Evolutionary conservation across 2,888 invertebrate species (phyloP), one percentile per base, ranked within the genome.

Genomic region (Cenopis cana): DNA sequence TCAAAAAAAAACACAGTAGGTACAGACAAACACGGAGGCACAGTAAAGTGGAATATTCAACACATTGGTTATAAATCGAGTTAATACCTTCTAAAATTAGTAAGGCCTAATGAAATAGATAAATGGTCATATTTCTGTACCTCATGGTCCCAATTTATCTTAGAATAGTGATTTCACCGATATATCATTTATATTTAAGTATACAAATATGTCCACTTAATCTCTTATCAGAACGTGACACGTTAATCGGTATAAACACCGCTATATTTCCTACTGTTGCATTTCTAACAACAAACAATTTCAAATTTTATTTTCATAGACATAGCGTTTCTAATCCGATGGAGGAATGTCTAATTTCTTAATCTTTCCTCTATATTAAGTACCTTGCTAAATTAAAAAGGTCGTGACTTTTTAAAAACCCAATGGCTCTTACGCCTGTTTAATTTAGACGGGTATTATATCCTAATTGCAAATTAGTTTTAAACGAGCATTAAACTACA

Each of bases 381-480:
- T 18, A n/a, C 5, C 14, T 9, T 41, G 59, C 20, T 18, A 24
- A 59, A 59, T 57, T 0, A 54, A 41, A 59, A 59, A 20, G 18
- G 41, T 20, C 14, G 20, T 20, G 41, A 20, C 4, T 59, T 2
- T 20, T 41, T 9, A 20, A 12, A 0, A 14, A 18, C 9, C 8
- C 14, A 1, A 4, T 8, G 20, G 41, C 20, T 20, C 9, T 38
- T 41, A 55, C 8, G 41, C 1, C 59, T 24, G 41, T 59, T 41
- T 38, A 38, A n/a, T 14, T 41, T 20, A 5, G 8, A 10, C 2
- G 12, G 18, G 59, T 14, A 41, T 41, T 41, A 56, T 33, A 62
- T 20, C 36, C 50, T 62, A 52, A 62, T 52, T 52, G 52, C 36
- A 52, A 52, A 62, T 62, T 62, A 52, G 14, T 52, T 29, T 54